These are phyloP conservation scores for Charina bottae DNA, from an alignment of 2,113 vertebrate genomes.

Conservation along the genomic window DNA sequence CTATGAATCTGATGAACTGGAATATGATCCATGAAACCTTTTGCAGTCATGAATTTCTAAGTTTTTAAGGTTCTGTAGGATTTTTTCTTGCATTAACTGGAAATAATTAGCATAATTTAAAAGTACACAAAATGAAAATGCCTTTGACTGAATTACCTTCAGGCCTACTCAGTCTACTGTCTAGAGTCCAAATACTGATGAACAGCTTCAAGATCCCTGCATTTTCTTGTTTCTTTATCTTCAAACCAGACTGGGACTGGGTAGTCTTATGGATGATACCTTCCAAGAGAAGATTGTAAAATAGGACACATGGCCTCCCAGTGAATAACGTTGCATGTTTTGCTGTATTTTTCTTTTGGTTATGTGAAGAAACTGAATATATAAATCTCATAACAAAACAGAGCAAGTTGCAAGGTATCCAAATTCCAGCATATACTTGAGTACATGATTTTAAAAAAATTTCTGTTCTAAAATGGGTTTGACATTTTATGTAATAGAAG, in stretches of 20 bases:
- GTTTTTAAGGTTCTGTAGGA: background rate
- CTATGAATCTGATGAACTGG: background rate
- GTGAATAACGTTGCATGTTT: background rate
- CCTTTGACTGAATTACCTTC: background rate
- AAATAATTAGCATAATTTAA: background rate
- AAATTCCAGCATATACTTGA: background rate
- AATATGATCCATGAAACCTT: background rate
- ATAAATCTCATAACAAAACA: background rate
- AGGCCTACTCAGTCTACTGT: background rate
- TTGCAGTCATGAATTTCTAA: background rate
- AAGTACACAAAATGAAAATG: background rate
- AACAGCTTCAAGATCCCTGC: background rate
- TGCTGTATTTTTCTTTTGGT: background rate
- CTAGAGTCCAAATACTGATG: background rate
- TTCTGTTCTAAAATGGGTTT: background rate
- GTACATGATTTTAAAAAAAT: background rate
- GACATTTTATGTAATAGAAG: background rate
- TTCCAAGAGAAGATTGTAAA: background rate
- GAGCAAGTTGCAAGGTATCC: background rate
- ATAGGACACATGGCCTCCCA: background rate
- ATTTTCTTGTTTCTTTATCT: background rate
- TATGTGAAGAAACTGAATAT: background rate
- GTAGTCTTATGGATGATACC: background rate
- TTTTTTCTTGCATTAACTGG: background rate
- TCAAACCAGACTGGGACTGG: background rate